These are phyloP conservation scores for Eriosoma lanigerum DNA, from an alignment of 1,140 invertebrate species.

Conservation along the genomic window DNA sequence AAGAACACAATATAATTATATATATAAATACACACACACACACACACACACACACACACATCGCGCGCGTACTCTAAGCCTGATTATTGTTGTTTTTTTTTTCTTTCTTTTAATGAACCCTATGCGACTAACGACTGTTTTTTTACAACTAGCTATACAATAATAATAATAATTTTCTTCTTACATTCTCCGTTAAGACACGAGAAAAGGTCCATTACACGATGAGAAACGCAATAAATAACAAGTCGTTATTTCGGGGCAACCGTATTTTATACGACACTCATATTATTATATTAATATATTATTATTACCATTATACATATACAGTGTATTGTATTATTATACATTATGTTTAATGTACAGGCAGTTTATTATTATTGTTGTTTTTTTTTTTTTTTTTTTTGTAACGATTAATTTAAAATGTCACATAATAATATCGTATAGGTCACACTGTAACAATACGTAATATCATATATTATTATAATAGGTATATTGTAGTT, in stretches of 20 bases:
- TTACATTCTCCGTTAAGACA: background rate
- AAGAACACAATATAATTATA: background rate
- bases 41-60: too few species aligned
- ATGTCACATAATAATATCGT: too few species aligned
- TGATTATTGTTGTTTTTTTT: constrained; percentile 19
- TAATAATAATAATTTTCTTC: constrained; percentile 7
- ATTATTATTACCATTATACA: too few species aligned
- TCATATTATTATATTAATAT: too few species aligned
- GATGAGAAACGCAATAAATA: constrained; percentile 28
- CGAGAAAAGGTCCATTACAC: constrained; percentile 3
- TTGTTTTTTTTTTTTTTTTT: too few species aligned
- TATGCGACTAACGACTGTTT: background rate
- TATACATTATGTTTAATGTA: too few species aligned
- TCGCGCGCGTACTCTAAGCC: background rate
- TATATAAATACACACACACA: too few species aligned
- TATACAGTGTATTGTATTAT: too few species aligned
- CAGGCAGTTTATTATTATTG: too few species aligned
- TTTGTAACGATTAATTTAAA: too few species aligned
- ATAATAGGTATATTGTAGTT: too few species aligned
- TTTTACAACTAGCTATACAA: background rate
- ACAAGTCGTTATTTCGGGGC: constrained; percentile 14
- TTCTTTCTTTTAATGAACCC: constrained; percentile 10
- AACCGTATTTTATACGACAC: background rate
- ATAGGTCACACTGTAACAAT: too few species aligned
- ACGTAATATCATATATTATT: background rate